These are phyloP conservation scores for Synanthedon vespiformis DNA, from an alignment of 2,888 invertebrate genomes.

Conservation along the genomic window DNA sequence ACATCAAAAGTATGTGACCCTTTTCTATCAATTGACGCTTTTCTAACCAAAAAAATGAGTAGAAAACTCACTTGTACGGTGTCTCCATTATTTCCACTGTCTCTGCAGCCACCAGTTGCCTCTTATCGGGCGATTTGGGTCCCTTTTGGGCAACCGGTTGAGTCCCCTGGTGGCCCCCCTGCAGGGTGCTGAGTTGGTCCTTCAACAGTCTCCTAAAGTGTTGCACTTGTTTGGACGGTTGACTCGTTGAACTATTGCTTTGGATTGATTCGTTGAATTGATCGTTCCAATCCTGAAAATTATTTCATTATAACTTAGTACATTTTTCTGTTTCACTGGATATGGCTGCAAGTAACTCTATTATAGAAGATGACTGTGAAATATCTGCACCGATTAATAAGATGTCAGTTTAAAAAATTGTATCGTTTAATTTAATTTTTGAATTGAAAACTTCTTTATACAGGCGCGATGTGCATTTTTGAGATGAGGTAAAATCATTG, in stretches of 20 bases:
- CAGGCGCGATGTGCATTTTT: too few species aligned
- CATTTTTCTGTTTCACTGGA: too few species aligned
- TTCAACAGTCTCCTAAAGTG: conserved; percentile 49
- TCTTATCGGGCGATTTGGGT: conserved; percentile 28
- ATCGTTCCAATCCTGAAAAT: conserved; percentile 17
- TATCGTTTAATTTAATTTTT: too few species aligned
- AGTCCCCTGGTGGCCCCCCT: conserved; percentile 11
- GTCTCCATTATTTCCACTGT: conserved; percentile 46
- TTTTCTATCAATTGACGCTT: too few species aligned
- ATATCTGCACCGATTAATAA: too few species aligned
- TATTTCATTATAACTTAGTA: neutral
- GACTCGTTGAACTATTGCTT: conserved; percentile 34
- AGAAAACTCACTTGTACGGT: conserved; percentile 48
- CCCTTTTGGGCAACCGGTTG: conserved; percentile 3
- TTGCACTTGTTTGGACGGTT: conserved; percentile 53
- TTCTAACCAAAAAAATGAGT: neutral
- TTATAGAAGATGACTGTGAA: too few species aligned
- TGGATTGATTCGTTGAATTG: conserved; percentile 47
- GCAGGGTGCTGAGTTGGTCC: conserved; percentile 37
- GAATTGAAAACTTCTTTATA: too few species aligned
- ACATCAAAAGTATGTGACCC: too few species aligned
- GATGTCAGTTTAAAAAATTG: too few species aligned
- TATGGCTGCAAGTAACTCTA: too few species aligned
- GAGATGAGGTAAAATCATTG: too few species aligned
- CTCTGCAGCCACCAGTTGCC: conserved; percentile 37